Base-by-base conservation (phyloP, 2,113 vertebrate genomes). In the Erinaceus europaeus region DNA sequence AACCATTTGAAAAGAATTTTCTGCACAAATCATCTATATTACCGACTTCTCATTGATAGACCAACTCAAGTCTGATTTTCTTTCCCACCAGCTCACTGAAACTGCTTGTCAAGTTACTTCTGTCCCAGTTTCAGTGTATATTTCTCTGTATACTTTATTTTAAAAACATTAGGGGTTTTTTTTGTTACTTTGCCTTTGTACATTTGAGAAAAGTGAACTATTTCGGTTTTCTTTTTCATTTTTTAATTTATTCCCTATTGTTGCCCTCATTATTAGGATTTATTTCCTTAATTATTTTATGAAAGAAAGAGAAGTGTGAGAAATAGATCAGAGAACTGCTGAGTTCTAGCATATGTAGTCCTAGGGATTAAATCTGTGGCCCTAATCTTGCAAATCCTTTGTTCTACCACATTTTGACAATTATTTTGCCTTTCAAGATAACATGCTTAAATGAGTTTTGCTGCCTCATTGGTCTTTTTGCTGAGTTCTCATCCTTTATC, bases 101-200 rank as follows among this genome's bases (percentile, higher is more conserved):
- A 78, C 21, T 46, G 44, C 59, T 84, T 71, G n/a, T 84, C 78
- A 72, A 0, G 20, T 94, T 83, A 74, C 34, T 69, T 92, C 25
- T 61, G 2, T 48, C 21, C 55, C 55, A 72, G 32, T 85, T 82
- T 71, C 20, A 83, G 0, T 25, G 18, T 23, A 52, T 40, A 64
- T 84, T 86, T 86, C 46, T 72, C 48, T 79, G 42, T 50, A 67
- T 77, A 40, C 8, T 46, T 76, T 40, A 55, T 81, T 88, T 86
- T 86, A 52, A n/a, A n/a, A n/a, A n/a, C n/a, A n/a, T n/a, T n/a
- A n/a, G n/a, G n/a, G n/a, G n/a, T n/a, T n/a, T n/a, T n/a, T n/a
- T n/a, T n/a, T n/a, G n/a, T n/a, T n/a, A n/a, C n/a, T n/a, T n/a
- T n/a, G n/a, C n/a, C n/a, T n/a, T n/a, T n/a, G n/a, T n/a, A 57